phyloP scores from a whole-genome alignment of 2,797 vertebrate species.

The Tragelaphus eurycerus region DNA sequence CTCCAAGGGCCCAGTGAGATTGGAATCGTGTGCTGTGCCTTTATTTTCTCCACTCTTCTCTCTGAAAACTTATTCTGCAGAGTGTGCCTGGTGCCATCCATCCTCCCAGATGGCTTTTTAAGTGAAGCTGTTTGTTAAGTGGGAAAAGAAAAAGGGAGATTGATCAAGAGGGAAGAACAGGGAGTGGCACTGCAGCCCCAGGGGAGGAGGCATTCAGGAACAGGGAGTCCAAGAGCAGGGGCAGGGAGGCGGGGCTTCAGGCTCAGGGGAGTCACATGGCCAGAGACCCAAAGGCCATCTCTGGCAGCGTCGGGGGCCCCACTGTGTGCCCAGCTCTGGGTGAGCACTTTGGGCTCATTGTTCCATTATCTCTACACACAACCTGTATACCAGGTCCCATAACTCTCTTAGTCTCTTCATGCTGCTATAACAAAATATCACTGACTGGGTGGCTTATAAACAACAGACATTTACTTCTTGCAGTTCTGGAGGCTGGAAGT shows the following conservation, averaged over 20 bases:
- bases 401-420: neutral
- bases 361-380: neutral
- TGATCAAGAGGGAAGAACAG: neutral
- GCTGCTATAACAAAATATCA: neutral
- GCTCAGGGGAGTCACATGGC: neutral
- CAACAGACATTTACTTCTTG: neutral
- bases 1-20: neutral
- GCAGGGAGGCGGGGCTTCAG: neutral
- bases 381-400: neutral
- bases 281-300: accelerated
- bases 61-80: neutral
- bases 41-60: conserved; percentile 46
- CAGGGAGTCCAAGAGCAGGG: accelerated
- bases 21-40: neutral
- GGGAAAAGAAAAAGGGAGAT: conserved; percentile 17
- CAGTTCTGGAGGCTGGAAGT: neutral
- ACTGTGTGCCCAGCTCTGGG: neutral
- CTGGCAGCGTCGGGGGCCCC: neutral
- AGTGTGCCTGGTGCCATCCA: conserved; percentile 41
- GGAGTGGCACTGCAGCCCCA: neutral
- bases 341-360: neutral
- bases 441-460: neutral
- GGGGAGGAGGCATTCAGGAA: neutral
- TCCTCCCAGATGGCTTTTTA: conserved; percentile 69
- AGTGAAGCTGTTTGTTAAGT: conserved; percentile 56